Percentiles rank a stretch among this genome's conserved stretches.
Evolutionary conservation across 2,888 invertebrate genomes (phyloP).

Genomic region (Macaria liturata): DNA sequence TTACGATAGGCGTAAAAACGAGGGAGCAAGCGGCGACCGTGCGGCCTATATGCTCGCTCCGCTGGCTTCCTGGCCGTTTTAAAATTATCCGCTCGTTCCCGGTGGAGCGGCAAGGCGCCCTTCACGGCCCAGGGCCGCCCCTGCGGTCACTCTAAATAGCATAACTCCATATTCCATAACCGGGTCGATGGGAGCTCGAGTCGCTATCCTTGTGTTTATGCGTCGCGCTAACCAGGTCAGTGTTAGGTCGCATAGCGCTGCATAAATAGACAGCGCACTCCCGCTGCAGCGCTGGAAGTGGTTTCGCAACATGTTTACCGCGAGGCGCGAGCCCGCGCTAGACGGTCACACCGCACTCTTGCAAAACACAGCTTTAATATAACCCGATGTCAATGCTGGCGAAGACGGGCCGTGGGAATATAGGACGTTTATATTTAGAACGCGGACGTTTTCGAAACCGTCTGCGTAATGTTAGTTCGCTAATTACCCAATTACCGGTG

Average conservation of each 20-base stretch:
- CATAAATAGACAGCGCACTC: conserved; percentile 69
- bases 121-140: conserved; percentile 72
- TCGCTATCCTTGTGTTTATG: conserved; percentile 72
- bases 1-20: conserved; percentile 69
- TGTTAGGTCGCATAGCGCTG: conserved; percentile 80
- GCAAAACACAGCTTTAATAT: conserved; percentile 59
- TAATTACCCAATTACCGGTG: conserved; percentile 27
- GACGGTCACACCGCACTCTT: conserved; percentile 44
- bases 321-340: conserved; percentile 43
- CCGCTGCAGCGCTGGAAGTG: conserved; percentile 44
- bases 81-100: conserved; percentile 74
- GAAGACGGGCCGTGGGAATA: conserved; percentile 62
- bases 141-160: conserved; percentile 58
- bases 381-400: conserved; percentile 53
- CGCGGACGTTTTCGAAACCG: conserved; percentile 49
- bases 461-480: conserved; percentile 29
- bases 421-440: conserved; percentile 64
- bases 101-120: conserved; percentile 73
- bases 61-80: conserved; percentile 76
- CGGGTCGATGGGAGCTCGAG: conserved; percentile 49
- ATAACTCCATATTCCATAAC: conserved; percentile 42
- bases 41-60: conserved; percentile 76
- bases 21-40: conserved; percentile 58
- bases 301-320: conserved; percentile 73
- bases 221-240: conserved; percentile 77